A percentile compares a stretch with the other conserved stretches of the same genome.
These are phyloP conservation scores for Micoletzkya japonica DNA, from an alignment of 2,888 invertebrate species.

Conservation along the genomic window DNA sequence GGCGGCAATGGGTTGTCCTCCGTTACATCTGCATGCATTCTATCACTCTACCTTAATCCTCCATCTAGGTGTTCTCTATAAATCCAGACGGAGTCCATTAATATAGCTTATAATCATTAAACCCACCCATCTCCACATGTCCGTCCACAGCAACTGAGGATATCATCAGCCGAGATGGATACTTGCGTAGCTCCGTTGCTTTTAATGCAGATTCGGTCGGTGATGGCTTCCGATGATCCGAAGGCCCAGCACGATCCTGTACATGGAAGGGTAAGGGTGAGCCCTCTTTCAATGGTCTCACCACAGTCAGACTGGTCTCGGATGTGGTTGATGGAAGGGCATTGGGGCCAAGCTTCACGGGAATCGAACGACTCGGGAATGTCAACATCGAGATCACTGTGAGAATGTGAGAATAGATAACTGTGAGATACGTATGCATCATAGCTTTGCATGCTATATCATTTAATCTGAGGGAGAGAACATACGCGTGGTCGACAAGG, in stretches of 20 bases:
- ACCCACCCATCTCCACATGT: slow-evolving; percentile 65
- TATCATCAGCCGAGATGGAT: slow-evolving; percentile 65
- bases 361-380: slow-evolving; percentile 47
- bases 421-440: not conserved
- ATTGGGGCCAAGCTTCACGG: slow-evolving; percentile 44
- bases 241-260: slow-evolving; percentile 79
- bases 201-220: slow-evolving; percentile 67
- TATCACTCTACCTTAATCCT: not conserved
- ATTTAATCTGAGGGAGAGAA: not conserved
- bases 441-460: not conserved
- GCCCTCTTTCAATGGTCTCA: too few species aligned
- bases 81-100: not conserved
- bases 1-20: slow-evolving; percentile 80
- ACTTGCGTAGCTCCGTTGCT: slow-evolving; percentile 56
- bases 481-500: not conserved
- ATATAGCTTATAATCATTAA: not conserved
- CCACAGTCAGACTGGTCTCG: slow-evolving; percentile 49
- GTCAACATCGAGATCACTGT: slow-evolving; percentile 22
- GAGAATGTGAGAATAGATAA: not conserved
- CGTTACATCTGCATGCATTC: slow-evolving; percentile 63
- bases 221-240: slow-evolving; percentile 67
- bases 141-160: slow-evolving; percentile 65
- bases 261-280: slow-evolving; percentile 65
- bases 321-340: slow-evolving; percentile 39
- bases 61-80: not conserved